These are phyloP conservation scores for Bombus superbus DNA, from an alignment of 1,140 invertebrate species.

Conservation along the genomic window DNA sequence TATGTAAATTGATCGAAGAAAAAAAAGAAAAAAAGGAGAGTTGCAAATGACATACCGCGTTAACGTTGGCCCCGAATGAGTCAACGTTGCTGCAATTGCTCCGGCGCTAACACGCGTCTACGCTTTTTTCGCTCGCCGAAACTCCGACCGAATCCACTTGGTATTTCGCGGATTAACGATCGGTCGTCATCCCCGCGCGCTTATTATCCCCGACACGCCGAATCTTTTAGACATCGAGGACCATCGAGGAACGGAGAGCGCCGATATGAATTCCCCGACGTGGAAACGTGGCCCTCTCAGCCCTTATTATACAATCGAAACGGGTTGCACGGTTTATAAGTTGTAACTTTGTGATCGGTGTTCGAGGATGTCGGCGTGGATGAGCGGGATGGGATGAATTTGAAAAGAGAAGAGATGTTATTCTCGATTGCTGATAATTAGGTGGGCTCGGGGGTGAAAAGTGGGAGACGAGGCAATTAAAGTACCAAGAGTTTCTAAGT, in stretches of 20 bases:
- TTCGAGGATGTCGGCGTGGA: not conserved
- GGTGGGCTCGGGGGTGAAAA: not conserved
- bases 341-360: not conserved
- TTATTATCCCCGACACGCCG: not conserved
- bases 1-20: too few species aligned
- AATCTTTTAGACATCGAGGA: not conserved
- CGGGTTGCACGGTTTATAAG: not conserved
- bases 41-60: too few species aligned
- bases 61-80: too few species aligned
- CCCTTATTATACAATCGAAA: not conserved
- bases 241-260: not conserved
- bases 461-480: not conserved
- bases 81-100: too few species aligned
- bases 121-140: too few species aligned
- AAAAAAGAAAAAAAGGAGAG: too few species aligned
- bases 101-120: too few species aligned
- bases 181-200: not conserved
- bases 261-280: not conserved
- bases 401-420: not conserved
- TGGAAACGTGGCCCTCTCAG: not conserved
- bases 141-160: not conserved
- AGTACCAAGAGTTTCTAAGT: not conserved
- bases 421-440: not conserved
- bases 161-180: slow-evolving; percentile 10
- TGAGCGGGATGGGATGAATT: not conserved